phyloP scores from a whole-genome alignment of 1,140 invertebrate species.

The Lepidurus arcticus region DNA sequence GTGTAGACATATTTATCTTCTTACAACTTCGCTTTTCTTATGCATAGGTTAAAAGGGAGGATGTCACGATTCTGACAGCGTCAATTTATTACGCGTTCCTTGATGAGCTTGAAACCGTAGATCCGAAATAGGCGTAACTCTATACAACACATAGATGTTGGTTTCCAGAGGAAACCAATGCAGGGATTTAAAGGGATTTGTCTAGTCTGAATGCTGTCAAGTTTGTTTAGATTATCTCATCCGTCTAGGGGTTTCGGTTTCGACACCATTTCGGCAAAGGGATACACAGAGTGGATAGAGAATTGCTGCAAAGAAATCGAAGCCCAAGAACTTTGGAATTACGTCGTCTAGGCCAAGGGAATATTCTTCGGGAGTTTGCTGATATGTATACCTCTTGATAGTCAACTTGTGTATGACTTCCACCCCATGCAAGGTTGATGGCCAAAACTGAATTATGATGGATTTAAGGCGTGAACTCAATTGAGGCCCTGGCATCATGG shows the following conservation, averaged over 20 bases:
- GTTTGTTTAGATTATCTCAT: too few relatives aligned
- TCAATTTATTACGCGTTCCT: not conserved
- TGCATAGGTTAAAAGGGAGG: conserved; percentile 5
- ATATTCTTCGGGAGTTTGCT: not conserved
- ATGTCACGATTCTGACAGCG: not conserved
- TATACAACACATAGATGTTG: too few relatives aligned
- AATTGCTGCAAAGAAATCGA: too few relatives aligned
- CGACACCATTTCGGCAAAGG: too few relatives aligned
- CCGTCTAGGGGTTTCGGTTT: too few relatives aligned
- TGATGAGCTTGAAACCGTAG: not conserved
- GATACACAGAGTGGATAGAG: too few relatives aligned
- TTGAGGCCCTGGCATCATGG: not conserved
- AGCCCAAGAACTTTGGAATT: too few relatives aligned
- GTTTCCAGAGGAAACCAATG: too few relatives aligned
- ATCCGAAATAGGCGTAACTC: too few relatives aligned
- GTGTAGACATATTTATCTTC: not conserved
- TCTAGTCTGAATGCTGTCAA: too few relatives aligned
- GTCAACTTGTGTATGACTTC: not conserved
- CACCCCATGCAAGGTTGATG: conserved; percentile 17
- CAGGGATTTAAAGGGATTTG: too few relatives aligned
- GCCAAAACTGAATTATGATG: not conserved
- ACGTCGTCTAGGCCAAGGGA: too few relatives aligned
- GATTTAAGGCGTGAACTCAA: conserved; percentile 13
- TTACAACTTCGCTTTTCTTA: not conserved
- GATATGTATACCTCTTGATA: not conserved